phyloP scores from a whole-genome alignment of 2,888 invertebrate species.

The Aleiodes testaceus region DNA sequence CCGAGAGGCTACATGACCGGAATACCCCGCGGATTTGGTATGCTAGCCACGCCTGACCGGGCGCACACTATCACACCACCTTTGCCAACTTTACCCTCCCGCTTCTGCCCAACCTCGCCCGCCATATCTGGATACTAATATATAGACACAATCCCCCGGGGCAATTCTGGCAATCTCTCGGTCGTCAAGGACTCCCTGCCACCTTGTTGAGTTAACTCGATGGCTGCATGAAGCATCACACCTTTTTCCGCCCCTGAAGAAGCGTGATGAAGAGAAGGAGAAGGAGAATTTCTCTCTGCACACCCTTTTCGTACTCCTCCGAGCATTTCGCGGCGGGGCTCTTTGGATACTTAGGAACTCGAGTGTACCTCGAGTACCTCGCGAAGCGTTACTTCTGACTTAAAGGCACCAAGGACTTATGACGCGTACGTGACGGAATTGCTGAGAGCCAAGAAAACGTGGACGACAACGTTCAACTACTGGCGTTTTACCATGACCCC shows the following conservation, averaged over 20 bases:
- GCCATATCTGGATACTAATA: constrained; percentile 39
- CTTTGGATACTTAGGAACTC: constrained; percentile 53
- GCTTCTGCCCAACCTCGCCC: too few relatives aligned
- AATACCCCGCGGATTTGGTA: constrained; percentile 71
- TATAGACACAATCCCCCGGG: constrained; percentile 28
- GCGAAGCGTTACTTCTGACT: constrained; percentile 62
- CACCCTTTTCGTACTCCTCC: constrained; percentile 40
- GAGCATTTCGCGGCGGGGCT: constrained; percentile 44
- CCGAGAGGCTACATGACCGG: constrained; percentile 70
- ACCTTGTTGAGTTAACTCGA: constrained; percentile 38
- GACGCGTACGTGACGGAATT: constrained; percentile 70
- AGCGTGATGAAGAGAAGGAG: constrained; percentile 34
- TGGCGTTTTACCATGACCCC: constrained; percentile 42
- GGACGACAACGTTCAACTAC: constrained; percentile 36
- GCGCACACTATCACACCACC: constrained; percentile 57
- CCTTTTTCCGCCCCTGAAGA: constrained; percentile 21
- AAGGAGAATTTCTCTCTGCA: constrained; percentile 17
- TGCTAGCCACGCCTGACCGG: constrained; percentile 70
- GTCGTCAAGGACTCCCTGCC: constrained; percentile 35
- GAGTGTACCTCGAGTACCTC: constrained; percentile 61
- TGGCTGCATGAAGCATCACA: constrained; percentile 22
- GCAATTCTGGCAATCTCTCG: constrained; percentile 34
- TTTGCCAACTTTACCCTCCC: constrained; percentile 34
- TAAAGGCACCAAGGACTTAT: constrained; percentile 67
- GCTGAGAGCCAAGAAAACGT: constrained; percentile 55